Conservation (phyloP, 1,140 invertebrate species). For the Theocolax elegans region DNA sequence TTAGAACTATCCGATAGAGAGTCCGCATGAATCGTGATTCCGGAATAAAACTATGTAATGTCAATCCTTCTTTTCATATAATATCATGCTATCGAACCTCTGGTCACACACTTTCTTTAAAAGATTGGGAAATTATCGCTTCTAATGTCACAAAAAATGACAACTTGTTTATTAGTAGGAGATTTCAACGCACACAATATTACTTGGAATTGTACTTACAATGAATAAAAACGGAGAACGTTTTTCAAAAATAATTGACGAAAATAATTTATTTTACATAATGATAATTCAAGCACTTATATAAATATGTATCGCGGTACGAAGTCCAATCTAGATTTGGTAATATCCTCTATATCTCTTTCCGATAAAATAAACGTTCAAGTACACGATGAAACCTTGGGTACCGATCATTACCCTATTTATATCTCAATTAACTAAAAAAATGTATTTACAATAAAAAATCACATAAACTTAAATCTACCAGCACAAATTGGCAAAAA, state of each 20-base stretch:
- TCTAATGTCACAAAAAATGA: not conserved
- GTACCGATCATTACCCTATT: conserved; percentile 55
- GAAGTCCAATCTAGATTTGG: conserved; percentile 30
- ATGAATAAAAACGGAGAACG: not conserved
- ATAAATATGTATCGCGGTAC: not conserved
- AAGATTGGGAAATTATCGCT: too few species aligned
- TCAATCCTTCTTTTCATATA: too few species aligned
- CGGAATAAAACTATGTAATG: too few species aligned
- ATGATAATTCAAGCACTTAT: not conserved
- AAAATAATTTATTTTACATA: conserved; percentile 17
- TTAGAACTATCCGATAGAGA: too few species aligned
- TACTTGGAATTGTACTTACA: not conserved
- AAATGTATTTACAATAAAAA: conserved; percentile 31
- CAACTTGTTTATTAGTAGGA: not conserved
- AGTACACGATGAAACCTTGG: conserved; percentile 46
- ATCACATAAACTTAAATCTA: conserved; percentile 28
- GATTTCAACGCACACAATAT: not conserved
- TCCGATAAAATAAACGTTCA: conserved; percentile 48
- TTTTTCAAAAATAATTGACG: not conserved
- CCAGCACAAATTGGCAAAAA: conserved; percentile 17
- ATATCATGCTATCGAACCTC: too few species aligned
- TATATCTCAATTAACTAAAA: too few species aligned
- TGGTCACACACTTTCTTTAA: too few species aligned
- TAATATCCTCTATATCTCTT: conserved; percentile 43
- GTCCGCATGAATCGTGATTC: not conserved